A percentile compares a stretch with the other conserved stretches of the same genome.
Conservation (phyloP, 1,140 invertebrate species). For the Orchestia grillus region DNA sequence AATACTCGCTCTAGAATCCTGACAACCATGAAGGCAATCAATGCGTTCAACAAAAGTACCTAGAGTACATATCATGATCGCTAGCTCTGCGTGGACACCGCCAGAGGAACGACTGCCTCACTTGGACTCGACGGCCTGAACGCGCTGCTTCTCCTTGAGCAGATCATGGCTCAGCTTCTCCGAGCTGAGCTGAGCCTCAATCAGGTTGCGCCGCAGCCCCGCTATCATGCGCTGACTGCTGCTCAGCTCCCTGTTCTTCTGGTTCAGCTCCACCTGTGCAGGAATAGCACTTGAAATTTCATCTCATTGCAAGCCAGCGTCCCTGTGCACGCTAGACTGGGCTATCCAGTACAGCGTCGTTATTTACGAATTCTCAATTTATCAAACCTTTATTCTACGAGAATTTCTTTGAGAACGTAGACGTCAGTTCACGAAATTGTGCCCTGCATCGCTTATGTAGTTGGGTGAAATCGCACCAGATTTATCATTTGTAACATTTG, state of each 20-base stretch:
- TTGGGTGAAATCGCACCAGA: too few species aligned
- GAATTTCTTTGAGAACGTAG: too few species aligned
- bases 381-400: too few species aligned
- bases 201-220: background rate
- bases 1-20: background rate
- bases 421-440: too few species aligned
- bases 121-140: conserved; percentile 18
- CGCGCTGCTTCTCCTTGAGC: background rate
- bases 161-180: background rate
- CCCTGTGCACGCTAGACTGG: too few species aligned
- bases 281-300: background rate
- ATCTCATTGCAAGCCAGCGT: background rate
- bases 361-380: too few species aligned
- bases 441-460: too few species aligned
- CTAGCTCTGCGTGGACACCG: background rate
- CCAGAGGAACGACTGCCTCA: background rate
- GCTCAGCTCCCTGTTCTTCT: conserved; percentile 3
- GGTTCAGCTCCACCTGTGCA: conserved; percentile 33
- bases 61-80: background rate
- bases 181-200: background rate
- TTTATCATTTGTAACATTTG: too few species aligned
- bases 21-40: background rate
- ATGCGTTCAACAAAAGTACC: background rate
- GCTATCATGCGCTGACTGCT: background rate
- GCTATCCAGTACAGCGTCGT: too few species aligned